Conservation (phyloP, 2,797 vertebrate genomes). For the Gymnocypris eckloni region DNA sequence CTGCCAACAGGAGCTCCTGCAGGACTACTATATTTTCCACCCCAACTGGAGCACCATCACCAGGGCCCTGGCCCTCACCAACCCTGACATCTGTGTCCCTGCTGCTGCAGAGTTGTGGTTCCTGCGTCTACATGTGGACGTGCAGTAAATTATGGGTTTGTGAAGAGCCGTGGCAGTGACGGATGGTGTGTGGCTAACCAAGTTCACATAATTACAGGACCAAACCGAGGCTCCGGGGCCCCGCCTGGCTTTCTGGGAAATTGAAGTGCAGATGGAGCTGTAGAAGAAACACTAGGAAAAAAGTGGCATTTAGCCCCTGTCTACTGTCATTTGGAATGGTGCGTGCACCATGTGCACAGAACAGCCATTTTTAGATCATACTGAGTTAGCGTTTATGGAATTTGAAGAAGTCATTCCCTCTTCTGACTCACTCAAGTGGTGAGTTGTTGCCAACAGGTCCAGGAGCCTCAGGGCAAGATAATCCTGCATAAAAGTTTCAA, state of each 20-base stretch:
- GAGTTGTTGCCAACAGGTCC: constrained; percentile 10
- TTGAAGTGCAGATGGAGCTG: constrained; percentile 55
- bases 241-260: constrained; percentile 65
- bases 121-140: constrained; percentile 55
- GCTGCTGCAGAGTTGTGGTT: constrained; percentile 55
- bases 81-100: constrained; percentile 64
- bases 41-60: constrained; percentile 54
- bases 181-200: constrained; percentile 63
- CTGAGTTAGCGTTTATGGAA: constrained; percentile 30
- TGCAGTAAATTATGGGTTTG: constrained; percentile 65
- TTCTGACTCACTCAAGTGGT: background rate
- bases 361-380: constrained; percentile 46
- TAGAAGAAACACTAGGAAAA: constrained; percentile 56
- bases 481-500: constrained; percentile 11
- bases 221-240: constrained; percentile 49
- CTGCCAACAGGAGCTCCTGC: constrained; percentile 59
- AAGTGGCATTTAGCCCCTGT: constrained; percentile 40
- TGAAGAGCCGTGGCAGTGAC: constrained; percentile 58
- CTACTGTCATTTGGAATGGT: constrained; percentile 38
- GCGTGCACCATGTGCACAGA: constrained; percentile 29
- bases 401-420: constrained; percentile 27
- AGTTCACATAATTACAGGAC: constrained; percentile 63
- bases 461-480: constrained; percentile 26
- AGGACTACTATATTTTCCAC: constrained; percentile 53
- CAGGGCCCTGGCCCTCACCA: constrained; percentile 55